Base-by-base conservation (phyloP, 1,140 invertebrate genomes). In the Thaumatotibia leucotreta region DNA sequence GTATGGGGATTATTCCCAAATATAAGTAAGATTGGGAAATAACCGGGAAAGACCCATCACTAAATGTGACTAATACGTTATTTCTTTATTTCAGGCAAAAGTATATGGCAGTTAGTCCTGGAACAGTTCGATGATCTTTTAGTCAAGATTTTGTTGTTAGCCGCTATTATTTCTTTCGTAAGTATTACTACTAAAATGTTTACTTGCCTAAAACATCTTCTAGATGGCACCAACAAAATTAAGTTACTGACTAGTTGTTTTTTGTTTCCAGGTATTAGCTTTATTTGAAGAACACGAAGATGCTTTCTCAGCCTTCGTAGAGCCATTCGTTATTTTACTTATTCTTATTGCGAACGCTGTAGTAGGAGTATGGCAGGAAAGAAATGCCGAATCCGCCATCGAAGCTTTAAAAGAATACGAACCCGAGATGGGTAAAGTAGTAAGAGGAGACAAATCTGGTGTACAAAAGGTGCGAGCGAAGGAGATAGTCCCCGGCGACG, bases 381-480 rank as follows among this genome's bases (percentile, higher is more conserved):
- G 99, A 91, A 99, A 99, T 94, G 99, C 99, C 80, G 99, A 99
- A 93, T 99, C 97, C 83, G 99, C 99, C 79, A 99, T 99, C 92
- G 99, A 99, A 94, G 99, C 99, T 73, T 95, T 99, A 75, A 99
- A 99, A 93, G 99, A 99, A 93, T 99, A 99, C 92, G 99, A 99
- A 92, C 99, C 99, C 67, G 99, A 99, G 93, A 99, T 99, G 97
- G 99, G 99, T 80, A 99, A 99, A 94, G 98, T 99, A 61, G 91
- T 99, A 50, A 94, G 99, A 83, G 92, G 93, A 72, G 98, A 99
- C 93, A 99, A 99, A 93, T 93, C 96, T 79, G 98, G 99, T 82
- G 97, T 99, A 58, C 99, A 99, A 91, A 98, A 98, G 93, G 95
- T 99, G 81, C 94, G 98, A 77, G 98, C 99, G 73, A 97, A 97